These are phyloP conservation scores for Pegoplata infirma DNA, from an alignment of 2,888 invertebrate species.

Conservation along the genomic window DNA sequence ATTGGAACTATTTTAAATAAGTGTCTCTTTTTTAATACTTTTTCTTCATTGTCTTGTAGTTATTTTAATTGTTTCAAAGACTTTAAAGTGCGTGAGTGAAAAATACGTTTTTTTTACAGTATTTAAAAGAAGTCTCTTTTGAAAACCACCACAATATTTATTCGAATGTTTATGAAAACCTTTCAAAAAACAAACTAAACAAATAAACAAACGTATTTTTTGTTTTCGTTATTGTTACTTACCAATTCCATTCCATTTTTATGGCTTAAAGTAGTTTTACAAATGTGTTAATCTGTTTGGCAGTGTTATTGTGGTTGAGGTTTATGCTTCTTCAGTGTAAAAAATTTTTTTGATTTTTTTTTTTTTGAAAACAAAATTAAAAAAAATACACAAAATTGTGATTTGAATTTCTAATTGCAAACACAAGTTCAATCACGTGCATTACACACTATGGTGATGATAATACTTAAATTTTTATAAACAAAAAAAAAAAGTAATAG, in stretches of 20 bases:
- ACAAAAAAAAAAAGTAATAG: slow-evolving; percentile 7
- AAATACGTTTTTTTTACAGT: slow-evolving; percentile 14
- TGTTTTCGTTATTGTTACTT: slow-evolving; percentile 35
- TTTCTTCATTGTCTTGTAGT: slow-evolving; percentile 9
- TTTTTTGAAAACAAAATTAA: slow-evolving; percentile 19
- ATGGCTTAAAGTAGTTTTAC: slow-evolving; percentile 54
- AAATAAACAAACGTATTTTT: slow-evolving; percentile 34
- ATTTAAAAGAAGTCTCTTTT: no score
- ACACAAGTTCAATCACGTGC: slow-evolving; percentile 65
- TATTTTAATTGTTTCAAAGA: slow-evolving; percentile 39
- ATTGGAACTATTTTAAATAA: slow-evolving; percentile 58
- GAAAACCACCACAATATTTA: slow-evolving; percentile 18
- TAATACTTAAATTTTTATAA: slow-evolving; percentile 20
- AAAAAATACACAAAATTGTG: slow-evolving; percentile 58
- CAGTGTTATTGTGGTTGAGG: slow-evolving; percentile 47
- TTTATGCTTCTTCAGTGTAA: slow-evolving; percentile 57
- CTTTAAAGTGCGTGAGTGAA: slow-evolving; percentile 46
- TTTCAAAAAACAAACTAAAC: slow-evolving; percentile 41
- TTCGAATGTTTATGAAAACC: slow-evolving; percentile 42
- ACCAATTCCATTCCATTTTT: slow-evolving; percentile 31
- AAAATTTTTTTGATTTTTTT: slow-evolving; percentile 12
- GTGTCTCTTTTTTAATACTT: slow-evolving; percentile 21
- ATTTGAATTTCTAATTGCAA: slow-evolving; percentile 64
- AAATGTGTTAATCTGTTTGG: slow-evolving; percentile 62
- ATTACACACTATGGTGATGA: slow-evolving; percentile 35